Percentiles rank a stretch among this genome's conserved stretches.
phyloP scores from a whole-genome alignment of 2,888 invertebrate species.

The Thereva unica region DNA sequence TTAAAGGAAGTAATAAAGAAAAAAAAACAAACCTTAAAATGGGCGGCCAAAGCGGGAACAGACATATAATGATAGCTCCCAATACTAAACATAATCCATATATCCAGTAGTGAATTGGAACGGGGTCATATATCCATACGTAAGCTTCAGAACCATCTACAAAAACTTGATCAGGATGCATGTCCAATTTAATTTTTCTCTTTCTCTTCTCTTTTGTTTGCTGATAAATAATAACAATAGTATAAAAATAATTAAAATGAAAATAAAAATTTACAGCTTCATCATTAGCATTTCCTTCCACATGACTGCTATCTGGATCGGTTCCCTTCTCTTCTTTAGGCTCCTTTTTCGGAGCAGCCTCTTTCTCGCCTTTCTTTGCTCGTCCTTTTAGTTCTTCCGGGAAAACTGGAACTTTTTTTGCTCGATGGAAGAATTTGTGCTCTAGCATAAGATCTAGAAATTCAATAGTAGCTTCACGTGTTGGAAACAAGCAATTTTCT shows the following conservation, averaged over 20 bases:
- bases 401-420: constrained; percentile 75
- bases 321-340: constrained; percentile 50
- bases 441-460: constrained; percentile 83
- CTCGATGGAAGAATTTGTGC: constrained; percentile 95
- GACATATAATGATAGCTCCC: constrained; percentile 92
- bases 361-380: constrained; percentile 36
- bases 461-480: constrained; percentile 77
- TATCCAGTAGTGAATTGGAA: constrained; percentile 92
- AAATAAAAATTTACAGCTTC: constrained; percentile 9
- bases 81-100: constrained; percentile 87
- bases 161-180: constrained; percentile 94
- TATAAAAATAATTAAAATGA: neutral
- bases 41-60: constrained; percentile 99
- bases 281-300: constrained; percentile 59
- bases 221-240: neutral
- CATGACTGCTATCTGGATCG: constrained; percentile 62
- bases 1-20: constrained; percentile 26
- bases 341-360: constrained; percentile 42
- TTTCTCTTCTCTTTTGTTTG: constrained; percentile 69
- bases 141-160: constrained; percentile 93
- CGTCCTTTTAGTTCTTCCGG: constrained; percentile 51
- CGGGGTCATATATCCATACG: constrained; percentile 98
- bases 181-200: constrained; percentile 92
- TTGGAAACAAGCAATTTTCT: constrained; percentile 76
- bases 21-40: constrained; percentile 69